phyloP scores from a whole-genome alignment of 2,113 vertebrate species.

The Cyprinus carpio region DNA sequence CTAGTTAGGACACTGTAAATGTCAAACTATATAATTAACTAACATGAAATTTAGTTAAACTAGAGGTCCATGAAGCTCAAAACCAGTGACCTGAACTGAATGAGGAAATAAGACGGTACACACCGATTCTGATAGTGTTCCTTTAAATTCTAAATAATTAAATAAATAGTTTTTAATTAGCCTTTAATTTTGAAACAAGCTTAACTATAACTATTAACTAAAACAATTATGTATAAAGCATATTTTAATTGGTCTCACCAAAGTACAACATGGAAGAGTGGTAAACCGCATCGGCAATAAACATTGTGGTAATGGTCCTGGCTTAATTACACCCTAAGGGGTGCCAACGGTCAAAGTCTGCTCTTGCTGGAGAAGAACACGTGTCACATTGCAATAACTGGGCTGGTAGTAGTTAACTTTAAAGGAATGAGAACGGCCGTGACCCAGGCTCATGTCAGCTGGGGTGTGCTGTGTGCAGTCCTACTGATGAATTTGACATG shows the following conservation, averaged over 20 bases:
- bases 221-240: neutral
- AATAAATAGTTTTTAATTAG: neutral
- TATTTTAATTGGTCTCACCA: slow-evolving; percentile 6
- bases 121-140: neutral
- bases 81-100: slow-evolving; percentile 17
- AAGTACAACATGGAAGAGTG: neutral
- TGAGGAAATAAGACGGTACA: neutral
- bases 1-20: neutral
- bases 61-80: neutral
- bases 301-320: neutral
- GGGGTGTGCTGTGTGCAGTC: neutral
- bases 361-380: neutral
- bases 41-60: slow-evolving; percentile 1
- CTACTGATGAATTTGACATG: slow-evolving; percentile 9
- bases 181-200: neutral
- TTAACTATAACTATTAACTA: neutral
- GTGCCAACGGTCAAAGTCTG: slow-evolving; percentile 35
- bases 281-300: slow-evolving; percentile 13
- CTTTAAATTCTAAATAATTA: neutral
- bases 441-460: neutral
- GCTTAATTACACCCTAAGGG: slow-evolving; percentile 21
- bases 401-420: slow-evolving; percentile 21
- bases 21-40: slow-evolving; percentile 1
- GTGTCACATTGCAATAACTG: slow-evolving; percentile 4
- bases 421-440: neutral